Conservation (phyloP, 2,797 vertebrate species). For the Paguma larvata region DNA sequence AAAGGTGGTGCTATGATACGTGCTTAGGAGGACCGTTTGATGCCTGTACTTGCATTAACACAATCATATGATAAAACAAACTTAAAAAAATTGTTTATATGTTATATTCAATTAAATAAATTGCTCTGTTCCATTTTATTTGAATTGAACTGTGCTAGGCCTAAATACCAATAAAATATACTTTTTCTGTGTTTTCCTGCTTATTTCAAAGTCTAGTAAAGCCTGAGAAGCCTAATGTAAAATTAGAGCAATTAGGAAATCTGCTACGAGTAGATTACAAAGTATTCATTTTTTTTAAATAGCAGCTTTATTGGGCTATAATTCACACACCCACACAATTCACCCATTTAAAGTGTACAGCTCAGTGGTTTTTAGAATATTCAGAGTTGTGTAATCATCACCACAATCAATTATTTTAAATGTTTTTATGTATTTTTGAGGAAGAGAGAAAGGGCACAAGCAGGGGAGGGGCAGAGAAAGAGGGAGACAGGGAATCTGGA, state of each 20-base stretch:
- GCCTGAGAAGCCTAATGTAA: constrained; percentile 32
- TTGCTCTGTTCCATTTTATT: constrained; percentile 78
- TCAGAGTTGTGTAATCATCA: not conserved
- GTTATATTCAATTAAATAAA: constrained; percentile 77
- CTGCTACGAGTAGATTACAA: not conserved
- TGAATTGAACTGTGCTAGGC: constrained; percentile 69
- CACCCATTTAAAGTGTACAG: not conserved
- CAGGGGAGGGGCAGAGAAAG: too few relatives aligned
- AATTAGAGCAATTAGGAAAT: constrained; percentile 50
- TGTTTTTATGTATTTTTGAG: too few relatives aligned
- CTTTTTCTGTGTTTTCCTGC: constrained; percentile 65
- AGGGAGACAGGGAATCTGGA: too few relatives aligned
- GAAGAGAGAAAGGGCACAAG: too few relatives aligned
- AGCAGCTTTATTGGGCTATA: not conserved
- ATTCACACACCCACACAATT: not conserved
- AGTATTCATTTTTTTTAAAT: not conserved
- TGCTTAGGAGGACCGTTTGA: constrained; percentile 58
- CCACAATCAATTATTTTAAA: too few relatives aligned
- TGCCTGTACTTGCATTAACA: constrained; percentile 70
- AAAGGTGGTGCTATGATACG: constrained; percentile 75
- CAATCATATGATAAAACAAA: constrained; percentile 63
- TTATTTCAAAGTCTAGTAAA: constrained; percentile 72
- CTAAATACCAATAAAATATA: constrained; percentile 85
- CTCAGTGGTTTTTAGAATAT: not conserved
- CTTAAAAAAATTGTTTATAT: constrained; percentile 63